Evolutionary conservation across 2,797 vertebrate genomes (phyloP).

Genomic region (Mastacembelus armatus): DNA sequence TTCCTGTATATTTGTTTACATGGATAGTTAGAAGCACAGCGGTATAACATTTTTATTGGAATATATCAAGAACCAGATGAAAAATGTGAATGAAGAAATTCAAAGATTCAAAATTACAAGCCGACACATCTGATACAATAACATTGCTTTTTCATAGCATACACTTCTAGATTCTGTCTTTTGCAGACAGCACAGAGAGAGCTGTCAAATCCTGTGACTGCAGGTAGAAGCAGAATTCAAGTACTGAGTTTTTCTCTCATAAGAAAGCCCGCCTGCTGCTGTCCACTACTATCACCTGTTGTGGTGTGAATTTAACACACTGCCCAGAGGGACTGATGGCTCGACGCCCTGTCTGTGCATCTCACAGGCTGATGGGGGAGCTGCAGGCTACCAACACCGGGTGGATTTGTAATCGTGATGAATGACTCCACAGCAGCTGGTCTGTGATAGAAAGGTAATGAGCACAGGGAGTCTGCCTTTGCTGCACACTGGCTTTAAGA

Average conservation of each 20-base stretch:
- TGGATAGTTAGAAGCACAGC: not conserved
- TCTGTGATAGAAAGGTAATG: constrained; percentile 90
- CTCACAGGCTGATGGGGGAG: constrained; percentile 76
- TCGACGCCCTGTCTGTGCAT: constrained; percentile 58
- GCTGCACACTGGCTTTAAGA: constrained; percentile 79
- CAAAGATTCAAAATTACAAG: not conserved
- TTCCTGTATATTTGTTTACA: not conserved
- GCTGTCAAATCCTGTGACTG: not conserved
- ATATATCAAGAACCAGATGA: not conserved
- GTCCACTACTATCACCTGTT: constrained; percentile 72
- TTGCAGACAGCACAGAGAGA: not conserved
- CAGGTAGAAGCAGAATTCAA: constrained; percentile 17
- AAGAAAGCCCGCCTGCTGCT: constrained; percentile 42
- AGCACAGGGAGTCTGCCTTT: constrained; percentile 82
- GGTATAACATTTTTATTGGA: not conserved
- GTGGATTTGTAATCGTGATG: constrained; percentile 86
- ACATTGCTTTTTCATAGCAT: not conserved
- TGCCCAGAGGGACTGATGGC: constrained; percentile 62
- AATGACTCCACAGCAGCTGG: constrained; percentile 84
- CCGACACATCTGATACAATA: not conserved
- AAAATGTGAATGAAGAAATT: not conserved
- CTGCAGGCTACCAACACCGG: constrained; percentile 71
- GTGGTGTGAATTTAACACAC: constrained; percentile 68
- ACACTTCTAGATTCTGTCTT: not conserved
- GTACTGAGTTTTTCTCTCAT: constrained; percentile 42